Percentiles rank a stretch among this genome's conserved stretches.
These are phyloP conservation scores for Geophilus truncorum DNA, from an alignment of 2,888 invertebrate genomes.

Conservation along the genomic window DNA sequence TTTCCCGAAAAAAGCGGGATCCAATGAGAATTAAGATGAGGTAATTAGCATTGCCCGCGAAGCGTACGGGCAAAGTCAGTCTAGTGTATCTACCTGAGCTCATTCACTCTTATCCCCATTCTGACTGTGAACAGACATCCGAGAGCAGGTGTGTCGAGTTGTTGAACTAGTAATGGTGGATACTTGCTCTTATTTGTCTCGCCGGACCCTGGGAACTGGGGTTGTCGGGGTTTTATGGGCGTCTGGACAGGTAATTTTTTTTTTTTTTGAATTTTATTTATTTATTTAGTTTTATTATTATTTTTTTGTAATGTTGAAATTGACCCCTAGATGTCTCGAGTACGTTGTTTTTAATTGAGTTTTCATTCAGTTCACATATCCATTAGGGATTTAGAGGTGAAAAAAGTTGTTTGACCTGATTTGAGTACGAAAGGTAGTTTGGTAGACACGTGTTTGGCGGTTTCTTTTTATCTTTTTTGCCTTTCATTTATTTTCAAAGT, in stretches of 20 bases:
- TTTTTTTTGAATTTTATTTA: not conserved
- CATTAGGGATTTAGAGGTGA: no score
- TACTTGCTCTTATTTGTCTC: not conserved
- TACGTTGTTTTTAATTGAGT: not conserved
- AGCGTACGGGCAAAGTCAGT: no score
- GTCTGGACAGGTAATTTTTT: not conserved
- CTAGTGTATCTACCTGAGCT: not conserved
- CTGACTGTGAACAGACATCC: not conserved
- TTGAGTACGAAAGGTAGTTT: not conserved
- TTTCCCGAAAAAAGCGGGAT: not conserved
- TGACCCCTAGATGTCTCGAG: not conserved
- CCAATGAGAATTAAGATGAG: not conserved
- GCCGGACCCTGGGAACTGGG: not conserved
- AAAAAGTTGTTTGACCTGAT: not conserved
- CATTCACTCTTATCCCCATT: constrained; percentile 4
- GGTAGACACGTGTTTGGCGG: not conserved
- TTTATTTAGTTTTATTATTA: not conserved
- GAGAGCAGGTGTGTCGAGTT: not conserved
- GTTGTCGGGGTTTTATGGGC: no score
- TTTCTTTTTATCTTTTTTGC: not conserved
- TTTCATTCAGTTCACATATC: not conserved
- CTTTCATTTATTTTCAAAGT: not conserved
- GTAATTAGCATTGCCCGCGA: not conserved
- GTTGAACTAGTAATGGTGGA: not conserved
- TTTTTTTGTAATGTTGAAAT: not conserved